Percentiles rank a stretch among this genome's conserved stretches.
These are phyloP conservation scores for Panzeria rudis DNA, from an alignment of 2,888 invertebrate genomes.

Conservation along the genomic window DNA sequence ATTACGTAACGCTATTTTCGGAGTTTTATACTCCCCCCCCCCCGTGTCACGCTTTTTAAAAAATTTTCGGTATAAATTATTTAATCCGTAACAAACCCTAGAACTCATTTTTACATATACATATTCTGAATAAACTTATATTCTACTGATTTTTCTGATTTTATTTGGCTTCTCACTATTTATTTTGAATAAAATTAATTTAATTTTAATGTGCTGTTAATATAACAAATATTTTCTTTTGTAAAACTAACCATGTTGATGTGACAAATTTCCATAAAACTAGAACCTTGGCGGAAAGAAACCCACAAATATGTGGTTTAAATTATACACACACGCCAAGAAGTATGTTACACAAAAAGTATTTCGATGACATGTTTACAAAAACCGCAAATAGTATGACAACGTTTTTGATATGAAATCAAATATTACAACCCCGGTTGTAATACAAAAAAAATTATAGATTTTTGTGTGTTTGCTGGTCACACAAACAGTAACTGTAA, in stretches of 20 bases:
- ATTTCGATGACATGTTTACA: constrained; percentile 55
- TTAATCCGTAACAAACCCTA: no score
- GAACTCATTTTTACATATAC: no score
- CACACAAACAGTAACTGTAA: not conserved
- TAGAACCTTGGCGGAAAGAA: not conserved
- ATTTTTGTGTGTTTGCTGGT: not conserved
- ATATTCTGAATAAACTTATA: no score
- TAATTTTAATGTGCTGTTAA: constrained; percentile 14
- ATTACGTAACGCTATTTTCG: no score
- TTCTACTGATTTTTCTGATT: not conserved
- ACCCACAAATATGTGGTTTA: constrained; percentile 68
- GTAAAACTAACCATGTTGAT: constrained; percentile 19
- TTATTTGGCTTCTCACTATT: not conserved
- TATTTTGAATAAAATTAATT: constrained; percentile 17
- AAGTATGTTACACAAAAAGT: constrained; percentile 54
- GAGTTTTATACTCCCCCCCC: no score
- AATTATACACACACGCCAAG: constrained; percentile 62
- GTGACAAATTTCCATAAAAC: constrained; percentile 30
- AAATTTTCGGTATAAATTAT: no score
- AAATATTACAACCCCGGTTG: constrained; percentile 22
- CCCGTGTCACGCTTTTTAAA: no score
- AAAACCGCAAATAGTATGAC: constrained; percentile 64
- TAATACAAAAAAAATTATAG: not conserved
- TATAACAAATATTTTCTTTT: not conserved
- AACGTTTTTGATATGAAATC: constrained; percentile 21